These are phyloP conservation scores for Drosophila atroscutellata DNA, from an alignment of 2,888 invertebrate genomes.

Conservation along the genomic window DNA sequence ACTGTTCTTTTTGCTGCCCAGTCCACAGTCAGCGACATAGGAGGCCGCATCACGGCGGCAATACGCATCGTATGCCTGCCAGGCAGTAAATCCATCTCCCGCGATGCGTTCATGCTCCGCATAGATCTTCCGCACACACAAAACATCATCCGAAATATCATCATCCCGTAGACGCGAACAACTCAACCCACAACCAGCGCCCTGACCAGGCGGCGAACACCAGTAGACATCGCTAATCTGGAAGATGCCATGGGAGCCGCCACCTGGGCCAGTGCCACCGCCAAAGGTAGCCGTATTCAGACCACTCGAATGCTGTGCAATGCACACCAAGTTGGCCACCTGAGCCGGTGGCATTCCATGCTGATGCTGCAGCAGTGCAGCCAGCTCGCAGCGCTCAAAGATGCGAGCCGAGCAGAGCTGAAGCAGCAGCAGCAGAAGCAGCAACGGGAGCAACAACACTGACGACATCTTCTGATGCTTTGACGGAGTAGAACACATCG, in stretches of 20 bases:
- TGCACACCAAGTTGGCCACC: constrained; percentile 89
- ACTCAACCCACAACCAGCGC: constrained; percentile 87
- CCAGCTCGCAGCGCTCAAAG: constrained; percentile 90
- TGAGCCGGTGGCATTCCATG: constrained; percentile 86
- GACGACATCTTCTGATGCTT: constrained; percentile 58
- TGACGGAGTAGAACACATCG: constrained; percentile 36
- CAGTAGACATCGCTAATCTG: constrained; percentile 91
- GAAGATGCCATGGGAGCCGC: constrained; percentile 89
- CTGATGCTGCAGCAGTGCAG: constrained; percentile 86
- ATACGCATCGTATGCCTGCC: constrained; percentile 81
- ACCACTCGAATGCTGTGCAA: constrained; percentile 88
- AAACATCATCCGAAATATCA: constrained; percentile 89
- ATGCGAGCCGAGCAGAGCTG: constrained; percentile 75
- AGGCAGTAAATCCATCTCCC: constrained; percentile 89
- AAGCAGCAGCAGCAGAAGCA: constrained; percentile 28
- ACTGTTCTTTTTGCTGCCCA: background rate
- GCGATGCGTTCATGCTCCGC: constrained; percentile 89
- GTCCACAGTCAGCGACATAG: constrained; percentile 80
- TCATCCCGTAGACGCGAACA: constrained; percentile 89
- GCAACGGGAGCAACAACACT: constrained; percentile 28
- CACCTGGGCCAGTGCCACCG: constrained; percentile 85
- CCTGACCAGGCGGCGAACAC: constrained; percentile 87
- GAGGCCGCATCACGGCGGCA: constrained; percentile 76
- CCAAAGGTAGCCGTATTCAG: constrained; percentile 88
- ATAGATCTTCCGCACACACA: constrained; percentile 88